Base-by-base conservation (phyloP, 2,888 invertebrate species). In the Drosophila tanythrix region DNA sequence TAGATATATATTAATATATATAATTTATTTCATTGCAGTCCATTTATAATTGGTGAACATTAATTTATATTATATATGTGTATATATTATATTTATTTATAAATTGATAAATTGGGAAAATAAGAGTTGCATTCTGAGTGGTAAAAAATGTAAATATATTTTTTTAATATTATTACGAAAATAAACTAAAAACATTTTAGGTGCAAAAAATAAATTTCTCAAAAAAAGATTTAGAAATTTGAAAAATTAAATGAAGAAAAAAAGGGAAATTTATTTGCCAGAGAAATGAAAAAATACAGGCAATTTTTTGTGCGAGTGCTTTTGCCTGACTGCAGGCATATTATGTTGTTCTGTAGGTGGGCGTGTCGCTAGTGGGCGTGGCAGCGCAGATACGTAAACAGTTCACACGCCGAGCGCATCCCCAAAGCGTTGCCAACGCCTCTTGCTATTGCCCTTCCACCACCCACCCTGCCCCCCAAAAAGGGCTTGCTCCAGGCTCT, bases 321-420 rank as follows among this genome's bases (percentile, higher is more conserved):
- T 27, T 38, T 36, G 36, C 13, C 36, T 51, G 53, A 74, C 55
- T 76, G 82, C 79, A 74, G 51, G 57, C 55, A 18, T 18, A 18
- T 15, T 21, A 21, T 36, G 55, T 31, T 59, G n/a, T 59, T 64
- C 63, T 51, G 5, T 38, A 11, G 31, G 36, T 57, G 72, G 63
- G 69, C 67, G 71, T 53, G 71, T 33, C 61, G 48, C 50, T 25
- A 31, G 55, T 61, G 82, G 85, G 89, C 84, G 88, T 87, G 83
- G 67, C 84, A 70, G 40, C 21, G 65, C 63, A 61, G 66, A 59
- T 57, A 33, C 66, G 72, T 74, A 88, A 85, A 84, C 82, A 89
- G 82, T 89, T 89, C 71, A 85, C 74, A 68, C 67, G 78, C 74
- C 21, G 43, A 82, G 82, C 89, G 89, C 88, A 89, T 88, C 89